Conservation (phyloP, 2,113 vertebrate genomes). For the Microtus pennsylvanicus region DNA sequence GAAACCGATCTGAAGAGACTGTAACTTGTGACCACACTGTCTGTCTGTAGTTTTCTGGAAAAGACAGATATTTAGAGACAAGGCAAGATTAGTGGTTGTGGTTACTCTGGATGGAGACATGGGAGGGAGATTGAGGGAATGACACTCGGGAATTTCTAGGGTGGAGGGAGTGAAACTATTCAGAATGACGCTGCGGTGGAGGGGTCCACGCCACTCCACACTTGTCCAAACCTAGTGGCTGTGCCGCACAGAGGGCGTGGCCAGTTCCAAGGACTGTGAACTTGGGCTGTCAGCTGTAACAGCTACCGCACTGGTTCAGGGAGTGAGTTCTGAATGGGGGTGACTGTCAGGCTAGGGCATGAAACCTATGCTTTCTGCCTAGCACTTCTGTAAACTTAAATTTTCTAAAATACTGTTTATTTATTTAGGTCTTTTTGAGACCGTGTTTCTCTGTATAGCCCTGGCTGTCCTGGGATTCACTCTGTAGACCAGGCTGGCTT, state of each 20-base stretch:
- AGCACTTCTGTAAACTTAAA: conserved; percentile 33
- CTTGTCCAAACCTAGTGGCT: neutral
- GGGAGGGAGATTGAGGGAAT: neutral
- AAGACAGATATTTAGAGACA: conserved; percentile 23
- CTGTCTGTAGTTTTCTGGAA: neutral
- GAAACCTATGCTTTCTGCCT: conserved; percentile 15
- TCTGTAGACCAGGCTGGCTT: neutral
- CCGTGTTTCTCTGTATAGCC: neutral
- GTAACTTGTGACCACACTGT: conserved; percentile 27
- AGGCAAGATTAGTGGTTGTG: neutral
- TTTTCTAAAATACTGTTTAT: neutral
- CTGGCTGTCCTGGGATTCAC: neutral
- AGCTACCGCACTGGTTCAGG: neutral
- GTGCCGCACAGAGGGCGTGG: neutral
- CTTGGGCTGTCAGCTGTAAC: neutral
- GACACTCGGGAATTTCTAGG: neutral
- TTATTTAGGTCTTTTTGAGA: neutral
- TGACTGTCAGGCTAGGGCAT: accelerated
- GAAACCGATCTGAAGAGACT: conserved; percentile 39
- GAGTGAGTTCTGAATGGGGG: neutral
- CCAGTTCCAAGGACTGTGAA: neutral
- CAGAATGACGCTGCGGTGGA: neutral
- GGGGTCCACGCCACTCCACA: neutral
- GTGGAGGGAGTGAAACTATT: neutral
- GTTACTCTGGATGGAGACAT: neutral